Evolutionary conservation across 2,113 vertebrate genomes (phyloP).

Genomic region (Apodemus speciosus): DNA sequence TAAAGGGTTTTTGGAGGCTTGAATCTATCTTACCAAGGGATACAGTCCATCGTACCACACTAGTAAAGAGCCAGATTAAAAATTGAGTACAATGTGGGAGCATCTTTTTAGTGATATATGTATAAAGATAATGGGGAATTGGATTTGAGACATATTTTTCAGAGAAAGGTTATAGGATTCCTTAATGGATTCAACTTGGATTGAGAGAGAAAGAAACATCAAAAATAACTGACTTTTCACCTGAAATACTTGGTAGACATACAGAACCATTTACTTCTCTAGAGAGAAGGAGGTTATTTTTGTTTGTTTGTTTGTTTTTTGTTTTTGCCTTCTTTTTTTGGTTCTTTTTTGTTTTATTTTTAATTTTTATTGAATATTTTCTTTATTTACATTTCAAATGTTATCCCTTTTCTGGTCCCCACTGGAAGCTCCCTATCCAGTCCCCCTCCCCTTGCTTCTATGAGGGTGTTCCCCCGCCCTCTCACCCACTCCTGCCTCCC

Average conservation of each 20-base stretch:
- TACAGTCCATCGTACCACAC: neutral
- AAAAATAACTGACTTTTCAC: neutral
- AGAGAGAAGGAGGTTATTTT: too few relatives aligned
- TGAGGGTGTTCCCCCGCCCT: too few relatives aligned
- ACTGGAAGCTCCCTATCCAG: too few relatives aligned
- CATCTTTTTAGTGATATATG: neutral
- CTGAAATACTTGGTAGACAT: neutral
- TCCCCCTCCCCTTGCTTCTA: too few relatives aligned
- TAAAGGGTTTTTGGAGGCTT: neutral
- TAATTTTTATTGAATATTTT: too few relatives aligned
- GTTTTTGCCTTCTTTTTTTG: too few relatives aligned
- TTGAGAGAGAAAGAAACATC: neutral
- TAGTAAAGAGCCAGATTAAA: neutral
- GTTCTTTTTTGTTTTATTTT: too few relatives aligned
- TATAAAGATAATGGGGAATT: neutral
- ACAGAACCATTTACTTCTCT: neutral
- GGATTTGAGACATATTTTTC: neutral
- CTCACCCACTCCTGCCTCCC: too few relatives aligned
- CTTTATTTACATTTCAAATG: too few relatives aligned
- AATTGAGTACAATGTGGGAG: neutral
- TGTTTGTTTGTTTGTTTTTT: too few relatives aligned
- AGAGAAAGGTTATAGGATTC: neutral
- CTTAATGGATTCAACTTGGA: neutral
- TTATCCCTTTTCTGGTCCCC: too few relatives aligned
- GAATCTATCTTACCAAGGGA: neutral